These are phyloP conservation scores for Rhabdornis inornatus DNA, from an alignment of 2,113 vertebrate species.

Conservation along the genomic window DNA sequence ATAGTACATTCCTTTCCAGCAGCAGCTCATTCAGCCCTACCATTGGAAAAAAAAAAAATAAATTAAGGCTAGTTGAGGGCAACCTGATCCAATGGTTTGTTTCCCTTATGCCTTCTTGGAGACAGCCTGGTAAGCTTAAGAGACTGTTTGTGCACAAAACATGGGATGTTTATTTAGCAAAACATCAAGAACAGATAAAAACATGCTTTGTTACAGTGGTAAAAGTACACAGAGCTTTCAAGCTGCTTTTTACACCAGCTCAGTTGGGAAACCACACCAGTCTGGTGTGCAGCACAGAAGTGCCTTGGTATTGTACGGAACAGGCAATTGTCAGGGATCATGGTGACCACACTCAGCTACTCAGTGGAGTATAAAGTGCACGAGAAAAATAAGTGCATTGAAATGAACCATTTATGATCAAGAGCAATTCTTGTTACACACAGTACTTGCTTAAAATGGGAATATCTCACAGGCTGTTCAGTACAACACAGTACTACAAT, in stretches of 20 bases:
- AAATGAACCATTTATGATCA: conserved; percentile 2
- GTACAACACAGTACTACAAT: not conserved
- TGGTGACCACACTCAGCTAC: not conserved
- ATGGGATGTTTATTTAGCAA: conserved; percentile 61
- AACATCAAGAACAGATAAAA: conserved; percentile 49
- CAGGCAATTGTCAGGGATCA: not conserved
- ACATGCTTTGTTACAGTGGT: conserved; percentile 59
- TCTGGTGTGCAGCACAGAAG: not conserved
- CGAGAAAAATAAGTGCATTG: conserved; percentile 29
- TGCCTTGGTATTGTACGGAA: not conserved
- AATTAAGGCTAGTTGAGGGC: conserved; percentile 44
- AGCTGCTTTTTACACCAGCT: conserved; percentile 6
- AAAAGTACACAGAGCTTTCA: conserved; percentile 43
- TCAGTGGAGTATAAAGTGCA: conserved; percentile 25
- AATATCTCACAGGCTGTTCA: not conserved
- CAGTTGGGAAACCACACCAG: not conserved
- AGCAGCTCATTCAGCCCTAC: not conserved
- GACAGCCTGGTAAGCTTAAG: not conserved
- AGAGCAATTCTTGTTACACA: not conserved
- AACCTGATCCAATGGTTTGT: not conserved
- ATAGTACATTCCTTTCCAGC: conserved; percentile 37
- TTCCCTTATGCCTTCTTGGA: not conserved
- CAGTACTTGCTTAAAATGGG: not conserved
- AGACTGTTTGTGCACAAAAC: conserved; percentile 36
- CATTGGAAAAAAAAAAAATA: not conserved